Conservation (phyloP, 2,113 vertebrate species). For the Acrocephalus arundinaceus region DNA sequence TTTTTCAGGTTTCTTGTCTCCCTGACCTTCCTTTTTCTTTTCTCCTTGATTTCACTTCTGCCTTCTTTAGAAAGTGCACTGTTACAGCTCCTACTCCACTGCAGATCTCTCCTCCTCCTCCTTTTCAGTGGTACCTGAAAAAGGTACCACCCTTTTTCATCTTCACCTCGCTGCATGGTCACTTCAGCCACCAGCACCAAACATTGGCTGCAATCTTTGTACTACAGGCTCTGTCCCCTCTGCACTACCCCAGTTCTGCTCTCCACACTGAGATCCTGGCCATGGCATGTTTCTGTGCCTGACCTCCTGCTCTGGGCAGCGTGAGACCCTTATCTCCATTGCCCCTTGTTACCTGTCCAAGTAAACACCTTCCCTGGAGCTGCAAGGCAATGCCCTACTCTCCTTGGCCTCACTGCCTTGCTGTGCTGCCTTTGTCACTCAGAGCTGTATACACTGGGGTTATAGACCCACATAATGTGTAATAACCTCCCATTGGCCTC, state of each 20-base stretch:
- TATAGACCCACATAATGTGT: neutral
- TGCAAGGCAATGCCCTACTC: accelerated
- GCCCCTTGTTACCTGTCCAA: neutral
- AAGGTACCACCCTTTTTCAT: neutral
- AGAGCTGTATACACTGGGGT: neutral
- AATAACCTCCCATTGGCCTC: neutral
- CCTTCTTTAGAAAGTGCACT: neutral
- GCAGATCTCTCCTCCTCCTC: neutral
- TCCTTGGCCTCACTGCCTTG: neutral
- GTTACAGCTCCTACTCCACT: neutral
- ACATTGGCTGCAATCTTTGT: neutral
- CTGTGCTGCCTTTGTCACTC: neutral
- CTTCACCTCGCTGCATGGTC: neutral
- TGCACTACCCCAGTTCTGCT: neutral
- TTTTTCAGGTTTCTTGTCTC: neutral
- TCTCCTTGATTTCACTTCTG: neutral
- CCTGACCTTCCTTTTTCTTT: neutral
- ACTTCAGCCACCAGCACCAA: neutral
- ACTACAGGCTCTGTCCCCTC: neutral
- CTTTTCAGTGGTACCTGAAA: neutral
- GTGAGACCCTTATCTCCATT: neutral
- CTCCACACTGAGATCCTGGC: neutral
- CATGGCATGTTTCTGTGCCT: neutral
- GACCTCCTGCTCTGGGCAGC: neutral
- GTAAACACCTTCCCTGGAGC: neutral